Percentiles rank a stretch among this genome's conserved stretches.
Conservation (phyloP, 1,140 invertebrate species). For the Ceratina calcarata region DNA sequence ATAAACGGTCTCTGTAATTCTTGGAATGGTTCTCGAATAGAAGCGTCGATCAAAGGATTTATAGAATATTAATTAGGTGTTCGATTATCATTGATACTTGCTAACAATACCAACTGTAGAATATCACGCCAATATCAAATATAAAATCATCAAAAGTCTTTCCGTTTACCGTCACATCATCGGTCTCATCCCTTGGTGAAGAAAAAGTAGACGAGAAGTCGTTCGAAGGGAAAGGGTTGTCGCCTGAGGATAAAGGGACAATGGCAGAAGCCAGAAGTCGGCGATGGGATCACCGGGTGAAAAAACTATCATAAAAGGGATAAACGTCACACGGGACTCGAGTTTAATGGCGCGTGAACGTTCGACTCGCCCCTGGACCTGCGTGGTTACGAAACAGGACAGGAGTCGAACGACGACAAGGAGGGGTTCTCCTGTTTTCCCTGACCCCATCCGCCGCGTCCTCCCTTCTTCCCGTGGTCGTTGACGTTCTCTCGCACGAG, state of each 20-base stretch:
- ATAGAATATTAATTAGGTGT: too few species aligned
- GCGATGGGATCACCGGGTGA: conserved; percentile 31
- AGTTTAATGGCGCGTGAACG: conserved; percentile 79
- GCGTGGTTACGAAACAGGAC: conserved; percentile 16
- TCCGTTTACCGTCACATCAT: background rate
- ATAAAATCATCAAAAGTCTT: background rate
- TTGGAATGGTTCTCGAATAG: background rate
- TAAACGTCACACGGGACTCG: conserved; percentile 73
- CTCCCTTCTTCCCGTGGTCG: conserved; percentile 6
- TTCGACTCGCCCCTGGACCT: conserved; percentile 48
- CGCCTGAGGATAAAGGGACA: conserved; percentile 54
- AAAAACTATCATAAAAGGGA: conserved; percentile 66
- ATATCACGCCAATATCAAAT: background rate
- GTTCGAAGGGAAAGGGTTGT: conserved; percentile 44
- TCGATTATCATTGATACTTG: too few species aligned
- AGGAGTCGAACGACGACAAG: conserved; percentile 29
- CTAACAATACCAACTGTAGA: background rate
- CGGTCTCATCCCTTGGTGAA: background rate
- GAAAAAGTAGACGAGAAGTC: conserved; percentile 23
- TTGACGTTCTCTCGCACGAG: background rate
- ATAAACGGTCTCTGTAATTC: background rate
- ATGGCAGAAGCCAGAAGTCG: conserved; percentile 31
- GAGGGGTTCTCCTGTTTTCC: background rate
- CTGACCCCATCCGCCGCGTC: background rate
- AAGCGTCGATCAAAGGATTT: background rate